Evolutionary conservation across 2,888 invertebrate genomes (phyloP).

Genomic region (Drosophila kanekoi): DNA sequence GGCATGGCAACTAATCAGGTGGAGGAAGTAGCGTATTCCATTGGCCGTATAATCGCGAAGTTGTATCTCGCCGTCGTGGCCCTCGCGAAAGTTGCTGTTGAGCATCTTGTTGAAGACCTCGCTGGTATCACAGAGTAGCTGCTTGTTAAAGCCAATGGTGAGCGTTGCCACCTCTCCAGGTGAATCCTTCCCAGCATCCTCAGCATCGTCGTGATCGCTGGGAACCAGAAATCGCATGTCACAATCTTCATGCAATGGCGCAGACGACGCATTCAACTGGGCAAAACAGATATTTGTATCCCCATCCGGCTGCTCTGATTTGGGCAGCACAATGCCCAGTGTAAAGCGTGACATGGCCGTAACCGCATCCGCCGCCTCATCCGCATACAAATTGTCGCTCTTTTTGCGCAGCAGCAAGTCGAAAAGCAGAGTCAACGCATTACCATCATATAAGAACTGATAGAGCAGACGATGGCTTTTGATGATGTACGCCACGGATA

Average conservation of each 20-base stretch:
- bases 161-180: slow-evolving; percentile 37
- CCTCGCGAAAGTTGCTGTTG: slow-evolving; percentile 84
- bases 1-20: slow-evolving; percentile 79
- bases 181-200: background rate
- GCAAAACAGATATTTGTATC: slow-evolving; percentile 29
- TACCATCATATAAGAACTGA: slow-evolving; percentile 83
- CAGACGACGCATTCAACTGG: slow-evolving; percentile 42
- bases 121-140: slow-evolving; percentile 82
- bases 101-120: slow-evolving; percentile 85
- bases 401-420: slow-evolving; percentile 80
- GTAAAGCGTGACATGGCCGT: slow-evolving; percentile 82
- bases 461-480: slow-evolving; percentile 82
- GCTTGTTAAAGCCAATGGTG: slow-evolving; percentile 81
- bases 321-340: slow-evolving; percentile 77
- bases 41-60: slow-evolving; percentile 81
- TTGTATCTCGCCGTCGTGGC: slow-evolving; percentile 83
- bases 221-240: slow-evolving; percentile 83
- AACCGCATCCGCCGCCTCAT: slow-evolving; percentile 83
- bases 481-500: slow-evolving; percentile 83
- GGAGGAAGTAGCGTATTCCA: slow-evolving; percentile 84
- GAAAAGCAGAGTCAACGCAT: slow-evolving; percentile 80
- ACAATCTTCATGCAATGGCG: slow-evolving; percentile 59
- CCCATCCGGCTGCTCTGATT: slow-evolving; percentile 49
- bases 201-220: slow-evolving; percentile 2
- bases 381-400: slow-evolving; percentile 73